These are phyloP conservation scores for Bos indicus DNA, from an alignment of 2,113 vertebrate genomes.

Conservation along the genomic window DNA sequence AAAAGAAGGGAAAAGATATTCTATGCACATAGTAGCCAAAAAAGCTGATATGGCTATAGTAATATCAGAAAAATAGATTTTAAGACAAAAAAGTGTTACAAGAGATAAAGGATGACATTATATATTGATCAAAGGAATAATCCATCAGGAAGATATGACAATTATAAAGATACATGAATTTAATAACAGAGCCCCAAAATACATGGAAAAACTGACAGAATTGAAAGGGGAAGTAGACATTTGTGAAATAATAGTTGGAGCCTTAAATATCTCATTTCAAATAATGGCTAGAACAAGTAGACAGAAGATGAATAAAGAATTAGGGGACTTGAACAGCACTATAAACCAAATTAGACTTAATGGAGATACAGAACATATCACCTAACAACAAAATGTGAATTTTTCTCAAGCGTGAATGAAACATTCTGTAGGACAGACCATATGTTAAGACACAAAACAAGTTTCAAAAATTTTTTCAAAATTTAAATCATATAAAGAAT, in stretches of 20 bases:
- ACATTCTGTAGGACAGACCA: neutral
- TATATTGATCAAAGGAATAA: neutral
- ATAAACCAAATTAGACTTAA: neutral
- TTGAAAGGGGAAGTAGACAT: neutral
- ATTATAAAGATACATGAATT: neutral
- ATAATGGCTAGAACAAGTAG: neutral
- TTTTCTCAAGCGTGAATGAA: neutral
- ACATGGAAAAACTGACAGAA: neutral
- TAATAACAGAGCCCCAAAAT: neutral
- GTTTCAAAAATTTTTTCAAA: neutral
- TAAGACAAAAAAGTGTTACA: neutral
- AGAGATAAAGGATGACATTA: neutral
- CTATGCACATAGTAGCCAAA: neutral
- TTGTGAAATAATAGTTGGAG: neutral
- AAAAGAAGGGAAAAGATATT: neutral
- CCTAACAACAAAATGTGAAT: neutral
- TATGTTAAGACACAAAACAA: neutral
- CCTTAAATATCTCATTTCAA: neutral
- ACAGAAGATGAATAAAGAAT: neutral
- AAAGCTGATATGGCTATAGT: neutral
- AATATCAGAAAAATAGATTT: neutral
- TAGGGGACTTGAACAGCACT: neutral
- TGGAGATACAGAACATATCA: neutral
- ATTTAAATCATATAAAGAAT: neutral
- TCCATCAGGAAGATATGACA: neutral